Base-by-base conservation (phyloP, 30 jellyfish, hydroid and myxozoan species). In the Clytia hemisphaerica region DNA sequence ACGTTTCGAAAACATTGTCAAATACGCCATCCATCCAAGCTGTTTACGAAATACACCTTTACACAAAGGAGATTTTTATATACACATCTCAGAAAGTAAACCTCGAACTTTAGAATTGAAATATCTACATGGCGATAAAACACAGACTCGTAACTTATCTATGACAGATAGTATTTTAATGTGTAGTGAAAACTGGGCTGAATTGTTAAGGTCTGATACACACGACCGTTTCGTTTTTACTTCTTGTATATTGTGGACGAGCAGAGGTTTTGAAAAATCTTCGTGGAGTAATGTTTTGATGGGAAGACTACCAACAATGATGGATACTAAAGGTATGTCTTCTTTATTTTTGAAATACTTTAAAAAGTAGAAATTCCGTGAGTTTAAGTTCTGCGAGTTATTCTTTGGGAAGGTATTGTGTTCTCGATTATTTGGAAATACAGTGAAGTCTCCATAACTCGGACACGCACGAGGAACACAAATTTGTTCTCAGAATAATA, bases 111-210 rank as follows among this genome's bases (percentile, higher is more conserved):
- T 89, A 12, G 85, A 71, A 30, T 62, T 89, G 66, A 75, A 65
- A 48, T 89, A 75, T 68, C 77, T 40, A 59, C 93, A 80, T 54
- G 57, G 75, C 33, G 93, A 92, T 15, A 48, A 73, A 2, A n/a
- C 63, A 53, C 69, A 75, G 37, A 51, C 88, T 27, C 60, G 77
- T 36, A 71, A 79, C 14, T 47, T 89, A 2, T 64, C 92, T 24
- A 71, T 75, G 7, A 80, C 88, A 49, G 98, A 89, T 51, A 51
- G 76, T 55, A 71, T 76, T 9, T 71, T 64, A 51, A 81, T 89
- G 93, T 77, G 88, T 36, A 62, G 92, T 60, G 95, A 89, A 62
- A 85, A 81, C 22, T 89, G 98, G 98, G 71, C 92, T 5, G 95
- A 89, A n/a, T 46, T 67, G 48, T 29, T 89, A 33, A 71, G 91